Evolutionary conservation across 35 echinoderm and acorn worm species (phyloP), one percentile per base, ranked within the genome.

Genomic region (Acanthaster planci): DNA sequence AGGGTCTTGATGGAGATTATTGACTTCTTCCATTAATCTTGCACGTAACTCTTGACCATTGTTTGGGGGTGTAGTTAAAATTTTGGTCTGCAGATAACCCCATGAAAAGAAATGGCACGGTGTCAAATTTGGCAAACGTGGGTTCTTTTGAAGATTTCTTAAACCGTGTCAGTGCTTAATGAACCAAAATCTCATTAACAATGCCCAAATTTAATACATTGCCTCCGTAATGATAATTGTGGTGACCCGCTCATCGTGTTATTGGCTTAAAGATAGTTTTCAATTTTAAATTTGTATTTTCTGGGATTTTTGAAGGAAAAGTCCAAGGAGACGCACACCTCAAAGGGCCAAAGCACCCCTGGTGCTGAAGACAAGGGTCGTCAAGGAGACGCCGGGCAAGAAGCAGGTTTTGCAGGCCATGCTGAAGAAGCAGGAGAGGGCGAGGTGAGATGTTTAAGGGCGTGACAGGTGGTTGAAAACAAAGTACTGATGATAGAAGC

Each of bases 311-410:
- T 64, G 29, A 51, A 95, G 93, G 40, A 90, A 79, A 39, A 95
- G 93, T 42, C 93, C 93, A 38, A 50, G 94, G 52, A 97, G 87
- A 79, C 60, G 80, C 9, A 37, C 79, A 0, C 83, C 81, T 26
- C 27, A 37, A 38, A 80, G 67, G 23, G 55, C 54, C 1, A 52
- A 26, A 15, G 44, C 38, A 60, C 37, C 83, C 80, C 16, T 60
- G 17, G 81, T 93, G 15, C 82, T 97, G 51, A 97, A 97, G 83
- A 97, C 94, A 1, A 76, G 79, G 58, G 80, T 89, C 7, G 94
- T 97, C 37, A 97, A 89, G 56, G 94, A 97, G 64, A 97, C 90
- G 19, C 94, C 94, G 16, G 94, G 94, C 50, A 97, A 97, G 81
- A 89, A 92, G 39, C 94, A 97, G 54, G 90, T 90, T 1, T 35